These are phyloP conservation scores for Rhinogobio ventralis DNA, from an alignment of 2,797 vertebrate genomes.

Conservation along the genomic window DNA sequence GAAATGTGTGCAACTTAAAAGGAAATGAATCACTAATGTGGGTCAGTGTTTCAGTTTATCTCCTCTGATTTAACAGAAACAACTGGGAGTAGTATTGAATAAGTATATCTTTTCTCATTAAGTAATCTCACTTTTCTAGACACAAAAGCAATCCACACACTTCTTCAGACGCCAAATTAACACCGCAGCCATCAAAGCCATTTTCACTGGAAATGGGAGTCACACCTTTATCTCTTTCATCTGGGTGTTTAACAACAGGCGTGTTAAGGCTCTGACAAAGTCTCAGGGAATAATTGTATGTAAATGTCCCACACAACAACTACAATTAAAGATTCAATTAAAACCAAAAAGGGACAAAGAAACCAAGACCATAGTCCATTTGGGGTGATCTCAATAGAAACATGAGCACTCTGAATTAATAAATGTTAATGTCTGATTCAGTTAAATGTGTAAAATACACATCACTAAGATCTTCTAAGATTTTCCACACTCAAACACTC, in stretches of 20 bases:
- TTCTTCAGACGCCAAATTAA: conserved; percentile 70
- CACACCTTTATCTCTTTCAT: conserved; percentile 39
- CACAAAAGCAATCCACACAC: conserved; percentile 64
- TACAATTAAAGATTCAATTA: background rate
- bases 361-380: background rate
- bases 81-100: background rate
- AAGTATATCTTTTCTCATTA: background rate
- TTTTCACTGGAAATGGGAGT: conserved; percentile 56
- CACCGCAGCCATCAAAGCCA: conserved; percentile 63
- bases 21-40: background rate
- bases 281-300: background rate
- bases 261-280: background rate
- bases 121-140: background rate
- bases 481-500: background rate
- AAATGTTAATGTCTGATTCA: background rate
- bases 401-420: background rate
- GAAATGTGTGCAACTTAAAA: background rate
- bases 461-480: background rate
- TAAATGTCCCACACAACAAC: background rate
- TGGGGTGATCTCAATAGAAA: background rate
- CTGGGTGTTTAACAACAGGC: conserved; percentile 13
- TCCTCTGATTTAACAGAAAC: background rate
- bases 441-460: background rate
- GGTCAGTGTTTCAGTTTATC: background rate
- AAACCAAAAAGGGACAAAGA: background rate